Base-by-base conservation (phyloP, 2,113 vertebrate genomes). In the Anhinga rufa region DNA sequence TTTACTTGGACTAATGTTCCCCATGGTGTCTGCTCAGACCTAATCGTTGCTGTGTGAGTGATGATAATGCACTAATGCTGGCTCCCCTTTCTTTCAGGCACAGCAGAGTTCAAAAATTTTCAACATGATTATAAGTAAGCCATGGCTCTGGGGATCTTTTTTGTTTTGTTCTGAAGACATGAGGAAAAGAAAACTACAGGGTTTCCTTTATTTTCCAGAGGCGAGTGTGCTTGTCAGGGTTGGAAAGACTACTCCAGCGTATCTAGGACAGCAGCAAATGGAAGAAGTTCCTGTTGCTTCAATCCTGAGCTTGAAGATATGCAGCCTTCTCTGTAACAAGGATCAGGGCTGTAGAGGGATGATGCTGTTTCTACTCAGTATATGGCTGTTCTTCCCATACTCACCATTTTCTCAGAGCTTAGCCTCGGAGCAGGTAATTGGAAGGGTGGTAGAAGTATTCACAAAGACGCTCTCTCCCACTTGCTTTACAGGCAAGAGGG, bases 1-100 rank as follows among this genome's bases (percentile, higher is more conserved):
- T 97, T 97, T 96, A 68, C 80, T 92, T 78, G 87, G 78, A 86
- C 76, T 97, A 84, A 97, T 92, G 94, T 64, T 94, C 84, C 92
- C 75, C 5, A 3, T 12, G 75, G 91, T 90, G 61, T 79, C 79
- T 28, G 61, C 62, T 87, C 36, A 48, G 61, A 69, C 62, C 58
- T 58, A 78, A 87, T 90, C 8, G 4, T 57, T 91, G 76, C 81
- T 81, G 19, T 60, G 87, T 81, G 93, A 94, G 91, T 80, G 85
- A 46, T 77, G 71, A 68, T 90, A 91, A 54, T 7, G 8, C 65
- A 17, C 54, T 76, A 51, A 65, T 36, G 36, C 82, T 2, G 0
- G n/a, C 70, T 85, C 46, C 61, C 40, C 64, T 90, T 79, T 76
- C 44, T 82, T 93, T 86, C 78, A 94, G 76, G n/a, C 70, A 58